Base-by-base conservation (phyloP, 2,888 invertebrate species). In the Tetropium fuscum region DNA sequence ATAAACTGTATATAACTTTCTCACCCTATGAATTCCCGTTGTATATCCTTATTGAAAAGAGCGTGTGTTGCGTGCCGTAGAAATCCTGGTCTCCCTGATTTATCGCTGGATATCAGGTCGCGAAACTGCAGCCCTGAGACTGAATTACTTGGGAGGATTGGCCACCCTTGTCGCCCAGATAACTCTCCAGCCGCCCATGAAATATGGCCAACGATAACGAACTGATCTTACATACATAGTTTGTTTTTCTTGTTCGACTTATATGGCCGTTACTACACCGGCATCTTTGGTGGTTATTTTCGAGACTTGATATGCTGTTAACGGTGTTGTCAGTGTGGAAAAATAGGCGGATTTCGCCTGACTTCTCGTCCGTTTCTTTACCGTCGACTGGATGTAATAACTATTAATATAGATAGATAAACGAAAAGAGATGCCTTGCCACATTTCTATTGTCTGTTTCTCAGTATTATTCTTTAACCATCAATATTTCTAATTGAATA, bases 201-300 rank as follows among this genome's bases (percentile, higher is more conserved):
- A 65, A 60, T 65, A 65, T 60, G 51, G 58, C 54, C 58, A 30
- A 36, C 65, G 65, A 65, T 65, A 65, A 65, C 62, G 61, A 60
- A 58, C 41, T 47, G 58, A 60, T 60, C 60, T 47, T 58, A 64
- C 60, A 57, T 58, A 60, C 58, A 60, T 54, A 58, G 56, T 57
- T 57, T 57, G 56, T 57, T 57, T 57, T 49, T 48, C 49, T 49
- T 22, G 32, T 22, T 16, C 41, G 43, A 57, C 32, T 36, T 34
- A 25, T 18, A 32, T 11, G 56, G 43, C 48, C 56, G 30, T 49
- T 57, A 43, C 56, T 38, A 40, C 40, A 15, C 10, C 27, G 40
- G 16, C 44, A 44, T 49, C 48, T 47, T 48, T 16, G 11, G 48
- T 30, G 56, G 56, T 49, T 43, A 40, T 49, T 43, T 44, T 11